Evolutionary conservation across 2,113 vertebrate genomes (phyloP).

Genomic region (Neolamprologus cancellatus): DNA sequence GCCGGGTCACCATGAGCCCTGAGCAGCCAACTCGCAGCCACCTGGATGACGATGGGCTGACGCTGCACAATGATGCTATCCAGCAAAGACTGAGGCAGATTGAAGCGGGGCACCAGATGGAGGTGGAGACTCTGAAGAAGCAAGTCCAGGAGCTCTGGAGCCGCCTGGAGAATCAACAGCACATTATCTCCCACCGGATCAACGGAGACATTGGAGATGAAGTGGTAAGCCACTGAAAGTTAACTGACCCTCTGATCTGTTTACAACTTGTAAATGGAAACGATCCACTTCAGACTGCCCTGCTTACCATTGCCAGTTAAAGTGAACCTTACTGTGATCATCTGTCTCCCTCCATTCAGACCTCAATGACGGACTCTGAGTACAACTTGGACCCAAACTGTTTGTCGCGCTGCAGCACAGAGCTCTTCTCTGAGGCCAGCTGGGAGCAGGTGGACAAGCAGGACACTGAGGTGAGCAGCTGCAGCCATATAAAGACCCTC

Average conservation of each 20-base stretch:
- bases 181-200: conserved; percentile 73
- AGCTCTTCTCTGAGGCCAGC: conserved; percentile 97
- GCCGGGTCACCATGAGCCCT: conserved; percentile 70
- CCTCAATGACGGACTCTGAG: conserved; percentile 90
- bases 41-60: conserved; percentile 90
- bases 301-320: neutral
- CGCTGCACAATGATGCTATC: conserved; percentile 83
- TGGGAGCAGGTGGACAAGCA: conserved; percentile 99
- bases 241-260: neutral
- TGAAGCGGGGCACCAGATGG: conserved; percentile 88
- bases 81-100: conserved; percentile 95
- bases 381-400: conserved; percentile 93
- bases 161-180: conserved; percentile 87
- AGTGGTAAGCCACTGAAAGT: conserved; percentile 75
- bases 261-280: neutral
- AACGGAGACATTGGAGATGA: conserved; percentile 89
- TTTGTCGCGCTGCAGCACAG: conserved; percentile 95
- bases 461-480: conserved; percentile 86
- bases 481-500: neutral
- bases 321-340: neutral
- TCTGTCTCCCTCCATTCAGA: conserved; percentile 65
- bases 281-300: neutral
- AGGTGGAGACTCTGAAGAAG: conserved; percentile 93
- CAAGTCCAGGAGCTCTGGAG: conserved; percentile 93
- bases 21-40: conserved; percentile 86